A percentile compares a stretch with the other conserved stretches of the same genome.
Conservation (phyloP, 2,888 invertebrate genomes). For the Esperia sulphurella region DNA sequence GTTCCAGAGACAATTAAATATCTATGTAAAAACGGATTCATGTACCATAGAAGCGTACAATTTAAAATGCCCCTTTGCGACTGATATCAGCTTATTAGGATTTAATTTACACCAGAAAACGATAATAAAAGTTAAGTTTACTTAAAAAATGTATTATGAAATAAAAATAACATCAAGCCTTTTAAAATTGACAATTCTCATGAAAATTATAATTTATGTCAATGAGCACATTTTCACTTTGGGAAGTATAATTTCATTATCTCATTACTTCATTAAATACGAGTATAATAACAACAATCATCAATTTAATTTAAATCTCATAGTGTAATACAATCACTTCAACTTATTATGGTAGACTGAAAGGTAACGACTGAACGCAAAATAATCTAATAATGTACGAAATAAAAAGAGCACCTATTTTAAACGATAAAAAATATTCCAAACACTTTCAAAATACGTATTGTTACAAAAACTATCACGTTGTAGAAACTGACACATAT, state of each 20-base stretch:
- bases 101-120: no score
- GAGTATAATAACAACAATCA: constrained; percentile 40
- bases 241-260: constrained; percentile 54
- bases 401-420: constrained; percentile 19
- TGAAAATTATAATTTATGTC: constrained; percentile 62
- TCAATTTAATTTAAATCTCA: constrained; percentile 27
- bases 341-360: background rate
- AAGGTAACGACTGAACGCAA: background rate
- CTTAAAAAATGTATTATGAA: constrained; percentile 74
- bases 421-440: constrained; percentile 1
- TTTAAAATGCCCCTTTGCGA: no score
- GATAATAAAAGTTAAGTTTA: constrained; percentile 27
- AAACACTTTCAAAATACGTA: constrained; percentile 15
- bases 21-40: no score
- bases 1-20: no score
- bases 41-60: no score
- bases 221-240: constrained; percentile 66
- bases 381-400: background rate
- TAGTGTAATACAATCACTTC: constrained; percentile 17
- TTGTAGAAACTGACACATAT: constrained; percentile 21
- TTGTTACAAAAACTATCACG: constrained; percentile 17
- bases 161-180: constrained; percentile 77
- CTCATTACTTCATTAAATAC: constrained; percentile 30
- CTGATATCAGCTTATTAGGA: no score
- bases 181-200: constrained; percentile 71